phyloP scores from a whole-genome alignment of 2,113 vertebrate genomes.

The Oreocharis arfaki region DNA sequence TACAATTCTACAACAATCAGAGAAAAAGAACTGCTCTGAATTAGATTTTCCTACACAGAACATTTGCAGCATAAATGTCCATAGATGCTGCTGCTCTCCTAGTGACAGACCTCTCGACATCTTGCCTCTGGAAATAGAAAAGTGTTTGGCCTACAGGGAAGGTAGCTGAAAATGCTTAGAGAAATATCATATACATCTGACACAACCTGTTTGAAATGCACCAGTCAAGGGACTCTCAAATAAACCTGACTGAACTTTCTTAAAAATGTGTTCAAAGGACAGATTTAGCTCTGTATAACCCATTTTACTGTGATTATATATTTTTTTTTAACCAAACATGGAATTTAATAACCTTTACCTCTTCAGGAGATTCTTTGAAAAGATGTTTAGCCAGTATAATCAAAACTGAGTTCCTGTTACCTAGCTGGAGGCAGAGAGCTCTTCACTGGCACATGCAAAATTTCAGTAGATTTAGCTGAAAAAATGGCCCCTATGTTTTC shows the following conservation, averaged over 20 bases:
- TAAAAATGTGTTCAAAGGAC: background rate
- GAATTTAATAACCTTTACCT: background rate
- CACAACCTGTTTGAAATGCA: background rate
- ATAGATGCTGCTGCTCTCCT: background rate
- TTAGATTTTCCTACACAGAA: background rate
- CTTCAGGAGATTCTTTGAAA: background rate
- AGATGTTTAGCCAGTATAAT: background rate
- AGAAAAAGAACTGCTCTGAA: background rate
- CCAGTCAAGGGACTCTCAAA: background rate
- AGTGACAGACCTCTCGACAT: background rate
- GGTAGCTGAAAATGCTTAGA: background rate
- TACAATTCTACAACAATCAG: background rate
- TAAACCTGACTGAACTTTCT: background rate
- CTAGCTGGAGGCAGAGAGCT: background rate
- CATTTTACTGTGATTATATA: background rate
- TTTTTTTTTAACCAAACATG: background rate
- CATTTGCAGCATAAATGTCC: background rate
- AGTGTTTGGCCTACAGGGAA: background rate
- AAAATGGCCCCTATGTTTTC: background rate
- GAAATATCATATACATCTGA: background rate
- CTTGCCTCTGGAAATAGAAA: background rate
- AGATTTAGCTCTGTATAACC: background rate
- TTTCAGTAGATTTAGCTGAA: background rate
- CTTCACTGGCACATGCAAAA: background rate
- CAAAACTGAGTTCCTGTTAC: background rate